These are phyloP conservation scores for Branchinecta lynchi DNA, from an alignment of 1,140 invertebrate species.

Conservation along the genomic window DNA sequence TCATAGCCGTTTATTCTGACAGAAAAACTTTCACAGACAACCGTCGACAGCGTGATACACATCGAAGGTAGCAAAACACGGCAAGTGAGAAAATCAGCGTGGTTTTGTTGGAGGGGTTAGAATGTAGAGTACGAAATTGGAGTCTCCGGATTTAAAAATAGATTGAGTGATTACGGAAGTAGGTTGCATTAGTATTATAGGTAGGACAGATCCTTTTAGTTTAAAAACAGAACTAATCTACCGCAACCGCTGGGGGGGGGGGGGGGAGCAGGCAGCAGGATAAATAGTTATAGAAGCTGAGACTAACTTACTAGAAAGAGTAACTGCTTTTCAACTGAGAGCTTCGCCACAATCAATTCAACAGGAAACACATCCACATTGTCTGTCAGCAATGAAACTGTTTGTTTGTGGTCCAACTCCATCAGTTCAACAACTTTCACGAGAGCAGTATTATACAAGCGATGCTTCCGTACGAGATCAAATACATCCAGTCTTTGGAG, in stretches of 20 bases:
- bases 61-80: no score
- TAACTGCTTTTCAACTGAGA: constrained; percentile 55
- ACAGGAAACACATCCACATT: constrained; percentile 58
- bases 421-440: constrained; percentile 80
- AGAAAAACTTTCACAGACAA: no score
- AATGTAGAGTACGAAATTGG: neutral
- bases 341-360: constrained; percentile 61
- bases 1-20: no score
- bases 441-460: constrained; percentile 61
- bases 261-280: neutral
- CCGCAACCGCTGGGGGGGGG: neutral
- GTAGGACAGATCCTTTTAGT: neutral
- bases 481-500: constrained; percentile 68
- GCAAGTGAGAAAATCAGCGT: no score
- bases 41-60: no score
- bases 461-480: constrained; percentile 62
- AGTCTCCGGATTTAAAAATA: neutral
- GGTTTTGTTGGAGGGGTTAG: neutral
- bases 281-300: neutral
- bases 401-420: constrained; percentile 66
- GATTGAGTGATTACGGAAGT: no score
- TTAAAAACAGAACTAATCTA: neutral
- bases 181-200: neutral
- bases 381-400: constrained; percentile 66
- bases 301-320: constrained; percentile 46